Conservation (phyloP, 2,113 vertebrate species). For the Myrmophylax atrothorax region DNA sequence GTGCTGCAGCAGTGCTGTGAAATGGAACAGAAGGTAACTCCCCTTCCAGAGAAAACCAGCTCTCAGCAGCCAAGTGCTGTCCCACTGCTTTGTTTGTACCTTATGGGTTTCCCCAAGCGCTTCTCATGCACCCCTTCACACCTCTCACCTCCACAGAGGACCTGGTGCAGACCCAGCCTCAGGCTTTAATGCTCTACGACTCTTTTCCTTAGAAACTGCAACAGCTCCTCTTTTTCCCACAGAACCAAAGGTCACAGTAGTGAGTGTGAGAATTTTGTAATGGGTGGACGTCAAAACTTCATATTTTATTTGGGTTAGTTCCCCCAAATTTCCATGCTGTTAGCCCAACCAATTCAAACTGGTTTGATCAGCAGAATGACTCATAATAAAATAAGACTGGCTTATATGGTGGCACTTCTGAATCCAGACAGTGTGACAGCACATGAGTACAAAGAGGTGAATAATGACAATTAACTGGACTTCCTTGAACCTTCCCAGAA, state of each 20-base stretch:
- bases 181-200: neutral
- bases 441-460: constrained; percentile 41
- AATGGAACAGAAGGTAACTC: rapidly evolving
- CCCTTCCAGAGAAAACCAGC: neutral
- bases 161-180: neutral
- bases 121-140: neutral
- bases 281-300: neutral
- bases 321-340: neutral
- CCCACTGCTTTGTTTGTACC: neutral
- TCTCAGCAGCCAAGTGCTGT: neutral
- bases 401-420: neutral
- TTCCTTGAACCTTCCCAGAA: constrained; percentile 52
- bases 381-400: neutral
- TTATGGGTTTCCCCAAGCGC: neutral
- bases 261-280: neutral
- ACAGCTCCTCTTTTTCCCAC: neutral
- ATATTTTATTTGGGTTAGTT: neutral
- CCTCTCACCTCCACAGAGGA: neutral
- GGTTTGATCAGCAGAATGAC: constrained; percentile 11
- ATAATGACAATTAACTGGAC: constrained; percentile 35
- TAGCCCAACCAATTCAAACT: neutral
- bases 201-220: neutral
- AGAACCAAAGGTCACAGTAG: neutral
- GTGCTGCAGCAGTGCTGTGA: neutral
- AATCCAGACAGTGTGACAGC: constrained; percentile 28